Evolutionary conservation across 2,797 vertebrate genomes (phyloP), one percentile per base, ranked within the genome.

Genomic region (Capromys pilorides): DNA sequence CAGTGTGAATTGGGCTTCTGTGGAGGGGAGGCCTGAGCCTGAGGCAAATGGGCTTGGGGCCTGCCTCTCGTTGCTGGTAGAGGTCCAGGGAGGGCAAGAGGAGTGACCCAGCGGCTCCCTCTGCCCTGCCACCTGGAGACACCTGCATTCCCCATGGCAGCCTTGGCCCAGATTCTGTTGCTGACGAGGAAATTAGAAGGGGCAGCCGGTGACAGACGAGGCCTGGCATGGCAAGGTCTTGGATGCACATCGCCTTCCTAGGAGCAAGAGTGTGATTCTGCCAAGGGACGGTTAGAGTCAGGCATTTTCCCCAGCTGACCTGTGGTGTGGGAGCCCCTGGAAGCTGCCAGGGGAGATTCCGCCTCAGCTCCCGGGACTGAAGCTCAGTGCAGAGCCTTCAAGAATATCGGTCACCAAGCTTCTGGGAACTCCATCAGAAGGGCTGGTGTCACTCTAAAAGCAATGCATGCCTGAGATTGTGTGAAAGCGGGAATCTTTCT

Each of bases 191-290:
- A 77, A 21, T 24, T 5, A 36, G n/a, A 6, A 45, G 33, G 21
- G 26, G 3, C 39, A 22, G 19, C 69, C 10, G 57, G 21, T 57
- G n/a, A 28, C 87, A 45, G 7, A 5, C 7, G 39, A 79, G 24
- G 49, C 22, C 1, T 0, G 31, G 19, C 6, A 36, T 2, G 31
- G 7, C 4, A 10, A 75, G 59, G 31, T 16, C 21, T 0, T 0
- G 0, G 13, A 66, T 21, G 13, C 36, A 3, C 24, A 21, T 39
- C 28, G 26, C 39, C n/a, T 16, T 19, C 36, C 39, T 31, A 21
- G 62, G 26, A 4, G n/a, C 18, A 14, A 45, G 10, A 5, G n/a
- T 0, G 5, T 0, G 14, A 6, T 2, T 51, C 45, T 61, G 59
- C 45, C 7, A 2, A 39, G 14, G 51, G 45, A 12, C 13, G 3